Percentiles rank a stretch among this genome's conserved stretches.
phyloP scores from a whole-genome alignment of 2,113 vertebrate species.

The Tetrax tetrax region DNA sequence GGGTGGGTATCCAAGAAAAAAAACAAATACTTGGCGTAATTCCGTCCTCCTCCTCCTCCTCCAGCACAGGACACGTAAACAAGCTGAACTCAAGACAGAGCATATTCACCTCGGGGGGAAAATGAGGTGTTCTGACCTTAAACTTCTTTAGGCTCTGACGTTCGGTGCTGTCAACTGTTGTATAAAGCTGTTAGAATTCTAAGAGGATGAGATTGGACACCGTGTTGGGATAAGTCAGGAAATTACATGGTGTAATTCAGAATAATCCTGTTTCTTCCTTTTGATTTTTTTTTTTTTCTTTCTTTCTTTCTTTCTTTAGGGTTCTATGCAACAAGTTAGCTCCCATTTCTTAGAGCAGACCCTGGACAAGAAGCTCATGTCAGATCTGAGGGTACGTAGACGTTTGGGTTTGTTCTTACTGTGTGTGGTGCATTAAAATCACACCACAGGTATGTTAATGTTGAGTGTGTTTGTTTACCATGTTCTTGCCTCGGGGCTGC shows the following conservation, averaged over 20 bases:
- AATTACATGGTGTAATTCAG: not conserved
- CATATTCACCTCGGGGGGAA: not conserved
- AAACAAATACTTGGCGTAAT: not conserved
- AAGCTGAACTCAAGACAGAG: not conserved
- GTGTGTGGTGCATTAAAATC: not conserved
- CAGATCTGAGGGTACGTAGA: slow-evolving; percentile 88
- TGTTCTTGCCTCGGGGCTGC: not conserved
- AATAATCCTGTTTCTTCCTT: not conserved
- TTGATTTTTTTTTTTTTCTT: not conserved
- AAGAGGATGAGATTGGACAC: not conserved
- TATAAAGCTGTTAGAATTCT: not conserved
- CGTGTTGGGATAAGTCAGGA: not conserved
- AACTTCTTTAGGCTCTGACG: not conserved
- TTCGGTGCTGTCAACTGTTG: accelerated
- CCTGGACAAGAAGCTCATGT: slow-evolving; percentile 98
- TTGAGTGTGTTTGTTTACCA: not conserved
- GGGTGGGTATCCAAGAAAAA: not conserved
- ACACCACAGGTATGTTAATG: not conserved
- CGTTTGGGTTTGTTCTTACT: not conserved
- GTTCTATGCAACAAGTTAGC: slow-evolving; percentile 96
- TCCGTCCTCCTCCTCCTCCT: not conserved
- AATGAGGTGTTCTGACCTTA: not conserved
- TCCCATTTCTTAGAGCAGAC: slow-evolving; percentile 98
- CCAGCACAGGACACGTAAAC: not conserved
- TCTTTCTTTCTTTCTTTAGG: slow-evolving; percentile 70